Conservation (phyloP, 2,113 vertebrate species). For the Barbus barbus region DNA sequence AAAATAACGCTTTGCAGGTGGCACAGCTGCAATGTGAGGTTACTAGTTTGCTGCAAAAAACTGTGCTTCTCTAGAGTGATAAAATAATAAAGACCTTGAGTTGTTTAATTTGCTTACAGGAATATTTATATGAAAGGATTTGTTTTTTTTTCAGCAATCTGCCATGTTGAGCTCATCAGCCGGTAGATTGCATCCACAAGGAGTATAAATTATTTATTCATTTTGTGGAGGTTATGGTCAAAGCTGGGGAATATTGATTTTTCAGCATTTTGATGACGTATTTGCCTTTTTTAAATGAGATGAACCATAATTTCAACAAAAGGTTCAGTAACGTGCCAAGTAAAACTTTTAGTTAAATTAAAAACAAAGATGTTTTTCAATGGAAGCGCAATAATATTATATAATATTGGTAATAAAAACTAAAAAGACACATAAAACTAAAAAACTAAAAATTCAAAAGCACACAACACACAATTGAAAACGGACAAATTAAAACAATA, state of each 20-base stretch:
- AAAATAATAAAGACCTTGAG: conserved; percentile 78
- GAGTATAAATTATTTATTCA: background rate
- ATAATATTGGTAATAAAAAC: too few relatives aligned
- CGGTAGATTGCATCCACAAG: background rate
- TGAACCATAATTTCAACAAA: background rate
- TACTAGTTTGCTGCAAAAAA: conserved; percentile 80
- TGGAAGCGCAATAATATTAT: too few relatives aligned
- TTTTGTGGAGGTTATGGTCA: too few relatives aligned
- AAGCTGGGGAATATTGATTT: background rate
- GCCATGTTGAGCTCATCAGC: background rate
- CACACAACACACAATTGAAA: background rate
- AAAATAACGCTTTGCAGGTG: conserved; percentile 81
- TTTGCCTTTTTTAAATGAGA: background rate
- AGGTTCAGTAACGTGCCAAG: background rate
- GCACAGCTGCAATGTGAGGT: conserved; percentile 84
- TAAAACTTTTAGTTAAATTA: background rate
- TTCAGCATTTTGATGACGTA: background rate
- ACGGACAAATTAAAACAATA: background rate
- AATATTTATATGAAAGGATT: conserved; percentile 68
- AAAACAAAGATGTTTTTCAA: too few relatives aligned
- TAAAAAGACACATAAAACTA: background rate
- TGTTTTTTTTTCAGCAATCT: conserved; percentile 67
- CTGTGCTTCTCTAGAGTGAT: conserved; percentile 84
- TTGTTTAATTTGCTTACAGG: conserved; percentile 69
- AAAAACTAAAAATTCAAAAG: background rate